phyloP scores from a whole-genome alignment of 2,888 invertebrate genomes.

The Carterocephalus palaemon region DNA sequence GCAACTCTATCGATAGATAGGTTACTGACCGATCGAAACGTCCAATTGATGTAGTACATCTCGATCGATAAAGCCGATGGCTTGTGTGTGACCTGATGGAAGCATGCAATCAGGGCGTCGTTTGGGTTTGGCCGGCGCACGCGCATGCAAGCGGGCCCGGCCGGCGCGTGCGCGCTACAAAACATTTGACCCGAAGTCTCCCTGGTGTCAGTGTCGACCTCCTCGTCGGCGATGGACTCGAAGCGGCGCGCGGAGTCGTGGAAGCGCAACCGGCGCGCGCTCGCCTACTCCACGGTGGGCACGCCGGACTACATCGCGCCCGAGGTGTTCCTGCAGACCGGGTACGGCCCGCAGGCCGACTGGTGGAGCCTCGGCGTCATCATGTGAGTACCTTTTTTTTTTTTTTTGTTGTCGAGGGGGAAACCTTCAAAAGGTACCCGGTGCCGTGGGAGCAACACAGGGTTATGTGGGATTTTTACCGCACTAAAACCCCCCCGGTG shows the following conservation, averaged over 20 bases:
- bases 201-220: constrained; percentile 59
- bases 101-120: too few relatives aligned
- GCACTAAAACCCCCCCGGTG: too few relatives aligned
- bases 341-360: constrained; percentile 98
- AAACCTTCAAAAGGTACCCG: too few relatives aligned
- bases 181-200: constrained; percentile 20
- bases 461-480: too few relatives aligned
- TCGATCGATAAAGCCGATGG: too few relatives aligned
- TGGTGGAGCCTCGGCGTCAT: constrained; percentile 99
- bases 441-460: too few relatives aligned
- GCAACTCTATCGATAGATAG: too few relatives aligned
- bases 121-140: too few relatives aligned
- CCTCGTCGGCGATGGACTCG: constrained; percentile 90
- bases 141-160: constrained; percentile 7
- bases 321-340: constrained; percentile 98
- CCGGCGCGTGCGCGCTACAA: constrained; percentile 8
- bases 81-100: too few relatives aligned
- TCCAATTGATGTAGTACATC: too few relatives aligned
- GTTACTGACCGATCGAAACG: too few relatives aligned
- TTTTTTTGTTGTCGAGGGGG: too few relatives aligned
- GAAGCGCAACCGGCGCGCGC: constrained; percentile 97
- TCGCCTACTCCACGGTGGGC: constrained; percentile 96
- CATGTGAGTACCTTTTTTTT: constrained; percentile 92
- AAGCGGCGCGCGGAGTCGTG: constrained; percentile 99
- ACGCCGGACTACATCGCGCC: constrained; percentile 99